These are phyloP conservation scores for Macrobrachium rosenbergii DNA, from an alignment of 1,140 invertebrate species.

Conservation along the genomic window DNA sequence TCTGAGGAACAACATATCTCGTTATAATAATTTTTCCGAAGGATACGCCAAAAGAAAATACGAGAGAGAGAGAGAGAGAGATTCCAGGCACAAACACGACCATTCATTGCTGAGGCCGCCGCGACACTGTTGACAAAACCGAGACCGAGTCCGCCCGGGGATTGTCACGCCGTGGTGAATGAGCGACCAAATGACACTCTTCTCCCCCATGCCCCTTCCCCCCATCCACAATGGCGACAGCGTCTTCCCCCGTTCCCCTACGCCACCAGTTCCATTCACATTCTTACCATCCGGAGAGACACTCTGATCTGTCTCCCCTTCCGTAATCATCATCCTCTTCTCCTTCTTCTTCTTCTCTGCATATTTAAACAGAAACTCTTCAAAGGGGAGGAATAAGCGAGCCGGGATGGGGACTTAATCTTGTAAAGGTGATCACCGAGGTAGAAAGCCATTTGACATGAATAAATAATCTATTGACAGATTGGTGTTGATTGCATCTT, in stretches of 20 bases:
- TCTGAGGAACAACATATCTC: too few species aligned
- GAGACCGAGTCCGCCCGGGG: not conserved
- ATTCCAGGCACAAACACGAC: not conserved
- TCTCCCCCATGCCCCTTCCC: not conserved
- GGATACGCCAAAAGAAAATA: not conserved
- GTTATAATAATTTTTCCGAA: not conserved
- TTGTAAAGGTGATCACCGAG: too few species aligned
- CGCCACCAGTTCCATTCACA: not conserved
- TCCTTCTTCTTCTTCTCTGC: not conserved
- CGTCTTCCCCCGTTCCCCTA: not conserved
- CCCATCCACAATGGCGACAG: not conserved
- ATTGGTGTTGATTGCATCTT: too few species aligned
- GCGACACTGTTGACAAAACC: conserved; percentile 55
- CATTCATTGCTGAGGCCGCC: conserved; percentile 26
- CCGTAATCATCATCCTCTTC: not conserved
- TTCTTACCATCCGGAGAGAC: not conserved
- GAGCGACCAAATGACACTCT: not conserved
- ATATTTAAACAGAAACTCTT: not conserved
- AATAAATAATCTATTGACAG: too few species aligned
- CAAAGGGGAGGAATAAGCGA: not conserved
- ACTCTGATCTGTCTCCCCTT: conserved; percentile 6
- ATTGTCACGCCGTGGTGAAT: conserved; percentile 11
- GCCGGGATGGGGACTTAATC: too few species aligned
- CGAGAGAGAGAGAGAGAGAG: not conserved
- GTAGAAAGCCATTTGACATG: too few species aligned